These are phyloP conservation scores for Basileuterus tristriatus DNA, from an alignment of 2,797 vertebrate genomes.

Conservation along the genomic window DNA sequence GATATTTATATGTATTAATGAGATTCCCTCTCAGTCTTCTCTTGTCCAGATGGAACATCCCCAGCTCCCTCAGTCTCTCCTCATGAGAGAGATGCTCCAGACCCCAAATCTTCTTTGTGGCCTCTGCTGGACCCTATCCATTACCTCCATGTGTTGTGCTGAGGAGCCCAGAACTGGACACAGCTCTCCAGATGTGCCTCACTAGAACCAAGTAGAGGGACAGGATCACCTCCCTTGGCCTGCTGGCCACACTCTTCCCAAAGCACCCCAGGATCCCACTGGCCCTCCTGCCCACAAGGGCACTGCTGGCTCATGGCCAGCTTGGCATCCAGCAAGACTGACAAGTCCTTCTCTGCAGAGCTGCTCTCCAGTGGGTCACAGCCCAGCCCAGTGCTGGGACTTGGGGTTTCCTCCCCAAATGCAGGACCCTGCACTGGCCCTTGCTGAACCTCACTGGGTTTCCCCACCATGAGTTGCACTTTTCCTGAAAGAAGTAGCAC, in stretches of 20 bases:
- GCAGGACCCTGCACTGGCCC: background rate
- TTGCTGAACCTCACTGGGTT: rapidly evolving
- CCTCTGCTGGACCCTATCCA: background rate
- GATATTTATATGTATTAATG: background rate
- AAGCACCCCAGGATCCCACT: background rate
- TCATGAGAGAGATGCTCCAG: rapidly evolving
- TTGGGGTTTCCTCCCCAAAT: background rate
- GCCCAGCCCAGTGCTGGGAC: background rate
- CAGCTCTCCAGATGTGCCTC: background rate
- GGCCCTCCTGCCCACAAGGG: background rate
- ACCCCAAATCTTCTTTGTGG: too few relatives aligned
- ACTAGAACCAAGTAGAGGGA: rapidly evolving
- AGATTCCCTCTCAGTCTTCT: background rate
- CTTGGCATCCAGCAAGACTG: background rate
- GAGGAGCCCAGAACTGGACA: background rate
- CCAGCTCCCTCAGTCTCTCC: background rate
- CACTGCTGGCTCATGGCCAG: background rate
- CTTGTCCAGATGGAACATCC: background rate
- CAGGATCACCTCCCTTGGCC: background rate
- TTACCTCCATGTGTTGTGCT: background rate
- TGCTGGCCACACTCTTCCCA: background rate
- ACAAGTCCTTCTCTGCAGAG: background rate
- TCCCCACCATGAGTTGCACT: background rate
- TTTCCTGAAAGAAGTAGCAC: background rate
- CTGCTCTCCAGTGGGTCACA: background rate